phyloP scores from a whole-genome alignment of 2,888 invertebrate species.

The Pristionchus entomophagus region DNA sequence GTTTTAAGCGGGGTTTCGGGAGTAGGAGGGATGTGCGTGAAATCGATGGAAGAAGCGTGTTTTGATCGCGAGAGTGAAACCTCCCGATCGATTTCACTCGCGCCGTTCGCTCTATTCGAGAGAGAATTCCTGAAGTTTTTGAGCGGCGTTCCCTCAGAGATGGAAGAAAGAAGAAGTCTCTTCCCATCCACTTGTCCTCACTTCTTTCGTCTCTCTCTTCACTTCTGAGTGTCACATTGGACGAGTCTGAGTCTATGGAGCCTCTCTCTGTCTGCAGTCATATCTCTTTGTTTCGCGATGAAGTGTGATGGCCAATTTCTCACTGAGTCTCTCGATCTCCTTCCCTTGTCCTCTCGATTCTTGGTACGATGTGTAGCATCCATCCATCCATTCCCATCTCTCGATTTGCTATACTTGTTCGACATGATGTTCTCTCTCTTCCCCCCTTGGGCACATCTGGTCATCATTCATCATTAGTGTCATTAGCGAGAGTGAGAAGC shows the following conservation, averaged over 20 bases:
- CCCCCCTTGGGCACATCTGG: conserved; percentile 1
- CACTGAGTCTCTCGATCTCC: background rate
- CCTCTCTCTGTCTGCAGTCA: background rate
- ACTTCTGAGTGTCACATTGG: background rate
- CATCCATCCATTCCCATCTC: background rate
- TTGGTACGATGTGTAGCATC: background rate
- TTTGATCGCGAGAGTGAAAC: background rate
- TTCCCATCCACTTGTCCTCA: conserved; percentile 1
- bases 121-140: conserved; percentile 6
- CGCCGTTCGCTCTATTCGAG: background rate
- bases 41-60: background rate
- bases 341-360: background rate
- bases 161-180: background rate
- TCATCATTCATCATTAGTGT: conserved; percentile 35
- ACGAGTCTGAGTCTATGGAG: no score
- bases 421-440: background rate
- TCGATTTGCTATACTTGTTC: conserved; percentile 36
- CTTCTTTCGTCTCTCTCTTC: background rate
- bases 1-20: background rate
- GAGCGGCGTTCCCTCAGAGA: background rate
- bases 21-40: background rate
- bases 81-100: background rate
- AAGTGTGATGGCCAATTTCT: background rate
- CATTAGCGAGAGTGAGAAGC: conserved; percentile 24
- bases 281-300: background rate